A percentile compares a stretch with the other conserved stretches of the same genome.
Conservation (phyloP, 2,797 vertebrate species). For the Denticeps clupeoides region DNA sequence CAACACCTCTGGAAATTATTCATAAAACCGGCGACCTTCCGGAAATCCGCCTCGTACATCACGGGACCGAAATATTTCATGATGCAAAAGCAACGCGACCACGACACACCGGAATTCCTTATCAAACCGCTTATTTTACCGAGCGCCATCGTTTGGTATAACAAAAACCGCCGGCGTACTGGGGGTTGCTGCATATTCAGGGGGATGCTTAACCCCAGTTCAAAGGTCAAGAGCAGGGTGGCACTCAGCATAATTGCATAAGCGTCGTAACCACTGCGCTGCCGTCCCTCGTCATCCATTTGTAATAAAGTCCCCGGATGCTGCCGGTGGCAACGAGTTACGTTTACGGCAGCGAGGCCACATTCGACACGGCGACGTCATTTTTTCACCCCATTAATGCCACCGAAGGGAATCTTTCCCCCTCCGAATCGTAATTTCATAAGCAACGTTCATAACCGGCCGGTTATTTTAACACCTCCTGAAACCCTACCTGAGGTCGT, state of each 20-base stretch:
- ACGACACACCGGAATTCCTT: not conserved
- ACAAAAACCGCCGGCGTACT: too few species aligned
- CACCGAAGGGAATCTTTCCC: too few species aligned
- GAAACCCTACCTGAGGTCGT: too few species aligned
- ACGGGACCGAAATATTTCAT: constrained; percentile 17
- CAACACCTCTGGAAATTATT: constrained; percentile 66
- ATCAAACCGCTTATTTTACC: too few species aligned
- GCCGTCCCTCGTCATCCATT: constrained; percentile 58
- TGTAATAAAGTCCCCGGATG: constrained; percentile 64
- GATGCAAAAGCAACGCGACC: not conserved
- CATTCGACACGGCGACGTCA: too few species aligned
- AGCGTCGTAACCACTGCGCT: constrained; percentile 67
- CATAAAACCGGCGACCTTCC: constrained; percentile 67
- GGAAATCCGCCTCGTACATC: constrained; percentile 40
- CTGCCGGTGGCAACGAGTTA: too few species aligned
- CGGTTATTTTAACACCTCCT: not conserved
- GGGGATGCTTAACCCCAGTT: constrained; percentile 62
- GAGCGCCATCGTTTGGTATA: too few species aligned
- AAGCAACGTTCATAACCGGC: too few species aligned
- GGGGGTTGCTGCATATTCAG: too few species aligned
- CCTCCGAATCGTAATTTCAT: too few species aligned
- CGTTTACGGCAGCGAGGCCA: too few species aligned
- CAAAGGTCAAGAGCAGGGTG: constrained; percentile 60
- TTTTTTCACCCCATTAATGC: too few species aligned
- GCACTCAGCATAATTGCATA: constrained; percentile 76